Evolutionary conservation across 2,113 vertebrate genomes (phyloP).

Genomic region (Toxostoma redivivum): DNA sequence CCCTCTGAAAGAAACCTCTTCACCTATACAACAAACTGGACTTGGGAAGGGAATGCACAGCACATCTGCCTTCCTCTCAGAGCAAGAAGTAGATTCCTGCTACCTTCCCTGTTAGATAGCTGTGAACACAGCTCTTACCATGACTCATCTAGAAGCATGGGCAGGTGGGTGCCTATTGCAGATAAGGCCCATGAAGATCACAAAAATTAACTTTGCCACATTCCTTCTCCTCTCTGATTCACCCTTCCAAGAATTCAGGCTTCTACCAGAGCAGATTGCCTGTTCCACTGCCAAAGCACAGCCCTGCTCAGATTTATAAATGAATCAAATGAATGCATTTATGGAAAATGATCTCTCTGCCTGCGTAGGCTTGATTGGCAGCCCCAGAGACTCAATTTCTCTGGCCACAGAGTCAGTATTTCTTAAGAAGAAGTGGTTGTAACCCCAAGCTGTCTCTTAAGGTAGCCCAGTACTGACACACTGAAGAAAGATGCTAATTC

Average conservation of each 20-base stretch:
- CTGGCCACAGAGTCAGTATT: background rate
- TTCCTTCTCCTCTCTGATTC: background rate
- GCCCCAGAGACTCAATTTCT: background rate
- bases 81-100: background rate
- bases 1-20: background rate
- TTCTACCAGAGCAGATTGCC: background rate
- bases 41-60: background rate
- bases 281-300: slow-evolving; percentile 1
- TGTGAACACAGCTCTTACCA: background rate
- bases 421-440: background rate
- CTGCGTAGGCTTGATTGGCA: background rate
- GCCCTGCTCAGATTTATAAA: background rate
- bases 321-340: background rate
- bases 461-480: background rate
- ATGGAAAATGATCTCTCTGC: background rate
- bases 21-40: background rate
- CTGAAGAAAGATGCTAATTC: background rate
- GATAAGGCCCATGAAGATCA: background rate
- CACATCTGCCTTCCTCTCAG: background rate
- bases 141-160: background rate
- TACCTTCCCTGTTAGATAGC: background rate
- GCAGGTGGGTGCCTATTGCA: background rate
- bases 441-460: background rate
- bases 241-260: background rate
- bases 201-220: background rate